phyloP scores from a whole-genome alignment of 2,888 invertebrate genomes.

The Sarcophaga subvicina region DNA sequence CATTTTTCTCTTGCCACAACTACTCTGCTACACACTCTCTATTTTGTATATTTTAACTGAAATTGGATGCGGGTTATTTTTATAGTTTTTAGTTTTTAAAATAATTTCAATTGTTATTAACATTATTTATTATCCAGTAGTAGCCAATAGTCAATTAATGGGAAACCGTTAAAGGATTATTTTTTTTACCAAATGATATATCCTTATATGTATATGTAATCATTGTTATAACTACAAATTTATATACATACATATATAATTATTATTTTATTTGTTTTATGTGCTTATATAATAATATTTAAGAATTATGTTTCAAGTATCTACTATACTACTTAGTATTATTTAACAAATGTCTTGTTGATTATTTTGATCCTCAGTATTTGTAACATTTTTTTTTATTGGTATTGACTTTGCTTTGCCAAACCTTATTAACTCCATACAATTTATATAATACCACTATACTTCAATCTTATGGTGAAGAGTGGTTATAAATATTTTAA shows the following conservation, averaged over 20 bases:
- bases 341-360: background rate
- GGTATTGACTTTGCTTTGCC: background rate
- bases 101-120: constrained; percentile 19
- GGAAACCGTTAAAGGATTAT: background rate
- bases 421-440: background rate
- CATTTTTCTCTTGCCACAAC: constrained; percentile 25
- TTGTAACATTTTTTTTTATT: background rate
- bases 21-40: constrained; percentile 21
- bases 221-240: background rate
- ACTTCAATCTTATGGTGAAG: background rate
- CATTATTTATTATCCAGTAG: constrained; percentile 2
- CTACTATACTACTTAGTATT: background rate
- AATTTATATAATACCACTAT: background rate
- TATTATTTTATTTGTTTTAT: constrained; percentile 25
- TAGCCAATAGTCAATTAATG: background rate
- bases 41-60: background rate
- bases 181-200: constrained; percentile 5
- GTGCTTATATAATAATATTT: constrained; percentile 14
- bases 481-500: background rate
- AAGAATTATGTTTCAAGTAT: constrained; percentile 36
- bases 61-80: constrained; percentile 32
- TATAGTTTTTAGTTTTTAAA: constrained; percentile 3
- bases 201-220: too few relatives aligned
- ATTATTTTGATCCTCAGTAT: constrained; percentile 30
- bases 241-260: background rate